Percentiles rank a stretch among this genome's conserved stretches.
Conservation (phyloP, 2,888 invertebrate species). For the Drosophila putrida region DNA sequence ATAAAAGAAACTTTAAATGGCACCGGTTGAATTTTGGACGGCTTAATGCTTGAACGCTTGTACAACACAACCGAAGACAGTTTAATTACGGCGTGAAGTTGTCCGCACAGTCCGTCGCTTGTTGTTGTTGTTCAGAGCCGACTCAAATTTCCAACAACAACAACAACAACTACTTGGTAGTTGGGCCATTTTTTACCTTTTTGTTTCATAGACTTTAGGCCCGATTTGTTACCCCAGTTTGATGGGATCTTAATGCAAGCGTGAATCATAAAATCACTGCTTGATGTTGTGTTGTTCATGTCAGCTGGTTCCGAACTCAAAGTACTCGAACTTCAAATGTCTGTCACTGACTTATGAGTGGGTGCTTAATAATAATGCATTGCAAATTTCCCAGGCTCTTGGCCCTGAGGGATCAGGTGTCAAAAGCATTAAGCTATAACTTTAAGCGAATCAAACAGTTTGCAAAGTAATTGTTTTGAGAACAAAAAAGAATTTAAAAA, state of each 20-base stretch:
- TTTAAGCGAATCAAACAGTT: background rate
- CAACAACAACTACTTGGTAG: conserved; percentile 22
- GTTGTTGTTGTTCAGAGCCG: conserved; percentile 24
- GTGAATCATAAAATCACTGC: conserved; percentile 74
- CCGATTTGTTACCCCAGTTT: conserved; percentile 60
- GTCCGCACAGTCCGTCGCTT: conserved; percentile 59
- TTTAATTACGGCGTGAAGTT: conserved; percentile 82
- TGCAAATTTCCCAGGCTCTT: conserved; percentile 43
- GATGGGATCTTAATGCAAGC: conserved; percentile 74
- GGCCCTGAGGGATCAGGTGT: conserved; percentile 43
- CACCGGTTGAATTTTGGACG: conserved; percentile 70
- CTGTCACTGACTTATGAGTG: conserved; percentile 17
- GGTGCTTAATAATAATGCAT: conserved; percentile 47
- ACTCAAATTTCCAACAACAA: conserved; percentile 31
- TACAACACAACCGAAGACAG: conserved; percentile 71
- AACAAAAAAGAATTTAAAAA: too few species aligned
- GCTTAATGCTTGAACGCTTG: conserved; percentile 65
- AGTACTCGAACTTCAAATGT: conserved; percentile 30
- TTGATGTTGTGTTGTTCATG: conserved; percentile 47
- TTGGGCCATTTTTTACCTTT: conserved; percentile 30
- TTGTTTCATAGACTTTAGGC: conserved; percentile 43
- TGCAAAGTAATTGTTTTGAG: too few species aligned
- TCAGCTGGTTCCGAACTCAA: conserved; percentile 28
- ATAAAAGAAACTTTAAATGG: conserved; percentile 71
- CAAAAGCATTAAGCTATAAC: conserved; percentile 15